Conservation (phyloP, 1,140 invertebrate species). For the Leucophenga varia region DNA sequence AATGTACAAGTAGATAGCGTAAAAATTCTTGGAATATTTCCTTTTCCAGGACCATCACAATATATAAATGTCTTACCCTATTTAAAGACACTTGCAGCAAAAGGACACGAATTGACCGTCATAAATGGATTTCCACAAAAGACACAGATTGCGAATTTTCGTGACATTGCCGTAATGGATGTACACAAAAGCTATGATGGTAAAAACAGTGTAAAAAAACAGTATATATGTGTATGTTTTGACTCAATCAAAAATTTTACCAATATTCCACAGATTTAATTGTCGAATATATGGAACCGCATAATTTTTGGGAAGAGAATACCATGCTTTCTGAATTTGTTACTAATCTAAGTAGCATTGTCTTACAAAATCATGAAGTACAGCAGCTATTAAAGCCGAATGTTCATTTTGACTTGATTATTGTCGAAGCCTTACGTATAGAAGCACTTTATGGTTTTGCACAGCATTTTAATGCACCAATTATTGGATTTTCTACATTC, state of each 20-base stretch:
- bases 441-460: constrained; percentile 19
- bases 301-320: no score
- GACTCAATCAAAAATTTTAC: background rate
- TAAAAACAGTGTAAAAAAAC: background rate
- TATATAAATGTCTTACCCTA: constrained; percentile 16
- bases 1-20: no score
- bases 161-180: constrained; percentile 29
- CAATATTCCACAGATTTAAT: constrained; percentile 9
- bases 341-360: no score
- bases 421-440: constrained; percentile 14
- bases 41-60: constrained; percentile 16
- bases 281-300: no score
- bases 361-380: constrained; percentile 5
- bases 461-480: constrained; percentile 19
- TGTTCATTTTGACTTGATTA: constrained; percentile 27
- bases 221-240: no score
- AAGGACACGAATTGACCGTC: constrained; percentile 55
- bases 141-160: constrained; percentile 26
- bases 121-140: constrained; percentile 45
- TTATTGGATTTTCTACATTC: constrained; percentile 24
- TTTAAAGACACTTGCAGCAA: constrained; percentile 40
- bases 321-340: no score
- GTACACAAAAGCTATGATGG: constrained; percentile 4
- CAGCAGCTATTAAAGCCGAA: constrained; percentile 13
- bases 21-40: constrained; percentile 20